phyloP scores from a whole-genome alignment of 1,140 invertebrate species.

The Druon quercuslanigerum region DNA sequence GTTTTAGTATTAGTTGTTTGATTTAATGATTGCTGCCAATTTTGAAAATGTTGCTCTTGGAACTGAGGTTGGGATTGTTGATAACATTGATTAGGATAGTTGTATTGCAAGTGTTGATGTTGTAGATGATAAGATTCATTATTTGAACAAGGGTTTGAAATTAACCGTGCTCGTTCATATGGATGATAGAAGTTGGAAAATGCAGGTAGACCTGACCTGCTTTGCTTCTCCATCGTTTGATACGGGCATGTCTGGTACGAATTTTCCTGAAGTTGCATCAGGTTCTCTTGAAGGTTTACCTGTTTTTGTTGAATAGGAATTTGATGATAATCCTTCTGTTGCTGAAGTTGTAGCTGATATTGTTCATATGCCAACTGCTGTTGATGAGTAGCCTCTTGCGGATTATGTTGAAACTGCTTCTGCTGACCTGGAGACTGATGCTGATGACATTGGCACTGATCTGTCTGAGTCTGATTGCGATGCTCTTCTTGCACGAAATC shows the following conservation, averaged over 20 bases:
- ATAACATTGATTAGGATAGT: too few relatives aligned
- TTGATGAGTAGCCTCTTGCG: constrained; percentile 31
- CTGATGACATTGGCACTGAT: constrained; percentile 22
- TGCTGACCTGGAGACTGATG: background rate
- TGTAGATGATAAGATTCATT: too few relatives aligned
- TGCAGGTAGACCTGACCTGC: too few relatives aligned
- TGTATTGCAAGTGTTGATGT: too few relatives aligned
- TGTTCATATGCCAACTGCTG: constrained; percentile 32
- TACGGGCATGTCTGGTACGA: background rate
- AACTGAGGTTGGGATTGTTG: background rate
- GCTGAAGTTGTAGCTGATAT: constrained; percentile 2
- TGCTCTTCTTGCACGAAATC: background rate
- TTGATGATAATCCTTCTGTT: constrained; percentile 20
- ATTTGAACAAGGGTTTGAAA: too few relatives aligned
- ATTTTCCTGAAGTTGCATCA: background rate
- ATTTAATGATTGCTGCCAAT: background rate
- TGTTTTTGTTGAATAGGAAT: too few relatives aligned
- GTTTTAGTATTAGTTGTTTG: background rate
- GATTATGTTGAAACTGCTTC: background rate
- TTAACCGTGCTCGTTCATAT: too few relatives aligned
- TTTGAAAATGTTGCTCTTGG: background rate
- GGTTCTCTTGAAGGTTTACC: too few relatives aligned
- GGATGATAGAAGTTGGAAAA: too few relatives aligned
- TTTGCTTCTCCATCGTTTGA: background rate
- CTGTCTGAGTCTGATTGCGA: background rate